phyloP scores from a whole-genome alignment of 2,888 invertebrate species.

The Agriotes lineatus region DNA sequence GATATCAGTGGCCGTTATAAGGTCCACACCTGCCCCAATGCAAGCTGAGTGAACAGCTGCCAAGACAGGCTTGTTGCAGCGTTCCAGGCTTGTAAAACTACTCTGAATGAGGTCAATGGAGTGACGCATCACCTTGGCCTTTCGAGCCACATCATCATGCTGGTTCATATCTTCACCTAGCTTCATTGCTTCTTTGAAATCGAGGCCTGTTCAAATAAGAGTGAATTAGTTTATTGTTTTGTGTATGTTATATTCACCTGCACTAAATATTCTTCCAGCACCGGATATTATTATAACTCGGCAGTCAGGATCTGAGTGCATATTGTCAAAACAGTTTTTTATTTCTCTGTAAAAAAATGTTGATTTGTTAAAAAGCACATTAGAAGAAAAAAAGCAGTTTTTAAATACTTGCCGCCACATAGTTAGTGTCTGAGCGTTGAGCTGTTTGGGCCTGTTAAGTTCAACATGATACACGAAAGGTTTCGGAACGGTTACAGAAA shows the following conservation, averaged over 20 bases:
- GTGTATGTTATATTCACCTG: too few relatives aligned
- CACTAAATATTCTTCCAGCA: constrained; percentile 87
- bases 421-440: constrained; percentile 84
- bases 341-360: constrained; percentile 82
- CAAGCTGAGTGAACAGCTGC: constrained; percentile 89
- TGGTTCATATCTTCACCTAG: constrained; percentile 71
- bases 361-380: too few relatives aligned
- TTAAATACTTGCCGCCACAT: constrained; percentile 94
- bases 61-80: constrained; percentile 92
- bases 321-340: constrained; percentile 80
- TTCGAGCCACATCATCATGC: constrained; percentile 83
- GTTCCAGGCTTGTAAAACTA: constrained; percentile 83
- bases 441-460: constrained; percentile 87
- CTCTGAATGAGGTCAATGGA: constrained; percentile 80
- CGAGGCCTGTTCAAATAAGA: constrained; percentile 75
- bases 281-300: constrained; percentile 89
- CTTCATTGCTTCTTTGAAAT: constrained; percentile 75
- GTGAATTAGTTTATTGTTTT: too few relatives aligned
- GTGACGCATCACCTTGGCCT: constrained; percentile 75
- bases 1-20: constrained; percentile 92
- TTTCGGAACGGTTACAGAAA: constrained; percentile 75
- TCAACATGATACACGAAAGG: constrained; percentile 88
- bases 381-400: too few relatives aligned
- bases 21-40: constrained; percentile 88
- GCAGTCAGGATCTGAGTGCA: constrained; percentile 84